Evolutionary conservation across 2,797 vertebrate species (phyloP).

Genomic region (Capromys pilorides): DNA sequence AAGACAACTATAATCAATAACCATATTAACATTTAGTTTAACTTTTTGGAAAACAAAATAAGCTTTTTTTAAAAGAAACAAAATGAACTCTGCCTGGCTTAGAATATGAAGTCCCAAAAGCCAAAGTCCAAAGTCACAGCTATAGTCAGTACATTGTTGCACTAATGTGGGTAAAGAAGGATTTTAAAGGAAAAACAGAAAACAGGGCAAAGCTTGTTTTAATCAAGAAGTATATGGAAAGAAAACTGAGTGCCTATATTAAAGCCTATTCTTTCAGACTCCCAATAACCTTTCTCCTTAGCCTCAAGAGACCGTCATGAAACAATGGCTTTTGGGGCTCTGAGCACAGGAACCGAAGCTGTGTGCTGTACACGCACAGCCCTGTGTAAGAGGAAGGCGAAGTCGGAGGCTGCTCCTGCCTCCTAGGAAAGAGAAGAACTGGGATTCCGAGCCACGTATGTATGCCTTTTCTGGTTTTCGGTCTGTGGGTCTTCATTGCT

Average conservation of each 20-base stretch:
- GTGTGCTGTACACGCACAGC: background rate
- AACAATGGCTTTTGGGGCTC: constrained; percentile 4
- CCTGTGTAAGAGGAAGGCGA: constrained; percentile 6
- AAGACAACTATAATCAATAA: constrained; percentile 36
- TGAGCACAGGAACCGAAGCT: constrained; percentile 31
- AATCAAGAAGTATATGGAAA: constrained; percentile 77
- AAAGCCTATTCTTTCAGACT: constrained; percentile 73
- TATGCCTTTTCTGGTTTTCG: constrained; percentile 73
- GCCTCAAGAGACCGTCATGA: constrained; percentile 61
- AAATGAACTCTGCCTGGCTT: background rate
- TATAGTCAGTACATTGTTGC: constrained; percentile 38
- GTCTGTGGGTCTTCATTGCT: constrained; percentile 67
- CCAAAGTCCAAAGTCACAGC: background rate
- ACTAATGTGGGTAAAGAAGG: constrained; percentile 52
- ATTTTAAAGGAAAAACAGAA: constrained; percentile 61
- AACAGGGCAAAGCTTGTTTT: constrained; percentile 77
- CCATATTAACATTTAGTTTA: constrained; percentile 1
- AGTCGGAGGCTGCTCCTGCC: constrained; percentile 24
- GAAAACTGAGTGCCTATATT: constrained; percentile 74
- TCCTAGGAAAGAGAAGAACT: background rate
- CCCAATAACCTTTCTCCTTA: constrained; percentile 69
- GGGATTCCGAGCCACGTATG: constrained; percentile 57
- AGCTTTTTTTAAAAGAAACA: background rate
- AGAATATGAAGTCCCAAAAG: background rate
- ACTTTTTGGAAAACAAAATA: background rate